A percentile compares a stretch with the other conserved stretches of the same genome.
Evolutionary conservation across 2,888 invertebrate genomes (phyloP).

Genomic region (Nesidiocoris tenuis): DNA sequence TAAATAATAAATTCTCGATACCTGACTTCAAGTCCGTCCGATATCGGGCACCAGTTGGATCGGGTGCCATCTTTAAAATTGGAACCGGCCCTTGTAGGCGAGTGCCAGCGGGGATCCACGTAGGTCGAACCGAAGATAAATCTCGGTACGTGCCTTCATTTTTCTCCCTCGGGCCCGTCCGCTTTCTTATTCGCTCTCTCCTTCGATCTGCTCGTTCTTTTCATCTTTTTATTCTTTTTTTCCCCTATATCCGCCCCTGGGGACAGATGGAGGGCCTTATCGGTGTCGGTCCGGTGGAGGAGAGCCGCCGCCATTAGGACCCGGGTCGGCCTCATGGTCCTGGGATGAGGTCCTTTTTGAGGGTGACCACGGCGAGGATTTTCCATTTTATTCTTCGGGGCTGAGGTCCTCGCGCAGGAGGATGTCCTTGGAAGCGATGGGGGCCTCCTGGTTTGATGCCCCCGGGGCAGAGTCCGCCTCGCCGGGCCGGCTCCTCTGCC

Average conservation of each 20-base stretch:
- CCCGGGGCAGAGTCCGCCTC: not conserved
- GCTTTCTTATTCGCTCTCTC: too few species aligned
- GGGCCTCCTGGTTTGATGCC: slow-evolving; percentile 6
- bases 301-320: slow-evolving; percentile 3
- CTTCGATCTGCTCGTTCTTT: not conserved
- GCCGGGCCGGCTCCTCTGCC: not conserved
- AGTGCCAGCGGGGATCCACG: not conserved
- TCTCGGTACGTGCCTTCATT: slow-evolving; percentile 10
- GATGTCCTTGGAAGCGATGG: not conserved
- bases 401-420: too few species aligned
- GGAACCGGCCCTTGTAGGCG: not conserved
- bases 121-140: not conserved
- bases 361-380: too few species aligned
- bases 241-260: slow-evolving; percentile 7
- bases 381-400: too few species aligned
- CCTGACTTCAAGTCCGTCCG: not conserved
- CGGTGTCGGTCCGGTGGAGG: not conserved
- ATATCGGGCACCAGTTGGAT: too few species aligned
- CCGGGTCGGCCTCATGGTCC: not conserved
- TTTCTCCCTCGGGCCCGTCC: not conserved
- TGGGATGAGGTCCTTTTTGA: too few species aligned
- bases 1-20: too few species aligned
- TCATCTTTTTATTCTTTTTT: not conserved
- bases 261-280: slow-evolving; percentile 17
- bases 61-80: not conserved